Percentiles rank a stretch among this genome's conserved stretches.
Conservation (phyloP, 2,113 vertebrate species). For the Bostrychus sinensis region DNA sequence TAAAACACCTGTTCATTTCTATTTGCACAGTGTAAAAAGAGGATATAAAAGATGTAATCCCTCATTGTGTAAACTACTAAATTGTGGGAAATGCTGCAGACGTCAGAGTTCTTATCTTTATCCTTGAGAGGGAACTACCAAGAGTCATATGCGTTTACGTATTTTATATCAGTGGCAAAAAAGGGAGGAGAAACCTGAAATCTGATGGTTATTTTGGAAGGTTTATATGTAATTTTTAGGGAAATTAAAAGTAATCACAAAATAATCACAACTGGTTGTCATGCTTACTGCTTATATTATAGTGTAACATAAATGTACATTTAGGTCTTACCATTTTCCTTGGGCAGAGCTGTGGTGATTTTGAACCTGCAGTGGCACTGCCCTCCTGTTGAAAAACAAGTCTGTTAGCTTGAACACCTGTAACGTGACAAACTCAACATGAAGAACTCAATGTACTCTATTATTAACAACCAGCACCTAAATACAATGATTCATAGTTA, state of each 20-base stretch:
- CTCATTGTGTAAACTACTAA: constrained; percentile 14
- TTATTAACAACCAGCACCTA: background rate
- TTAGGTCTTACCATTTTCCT: constrained; percentile 49
- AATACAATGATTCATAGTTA: background rate
- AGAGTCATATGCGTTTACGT: background rate
- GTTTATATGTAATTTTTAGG: too few relatives aligned
- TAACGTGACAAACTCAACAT: background rate
- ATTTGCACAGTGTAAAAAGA: constrained; percentile 6
- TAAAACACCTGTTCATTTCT: background rate
- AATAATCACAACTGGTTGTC: too few relatives aligned
- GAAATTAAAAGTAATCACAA: too few relatives aligned
- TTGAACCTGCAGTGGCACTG: background rate
- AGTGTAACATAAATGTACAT: background rate
- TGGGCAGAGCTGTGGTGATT: constrained; percentile 41
- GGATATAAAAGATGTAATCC: constrained; percentile 29
- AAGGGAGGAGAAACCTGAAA: background rate
- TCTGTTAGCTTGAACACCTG: background rate
- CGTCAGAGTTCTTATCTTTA: constrained; percentile 13
- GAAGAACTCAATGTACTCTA: background rate
- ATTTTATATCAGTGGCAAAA: background rate
- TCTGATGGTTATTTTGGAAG: background rate
- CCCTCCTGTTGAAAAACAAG: constrained; percentile 48
- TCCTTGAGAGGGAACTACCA: accelerated
- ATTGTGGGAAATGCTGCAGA: constrained; percentile 21
- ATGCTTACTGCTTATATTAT: too few relatives aligned